phyloP scores from a whole-genome alignment of 2,113 vertebrate species.

The Cynoglossus semilaevis region DNA sequence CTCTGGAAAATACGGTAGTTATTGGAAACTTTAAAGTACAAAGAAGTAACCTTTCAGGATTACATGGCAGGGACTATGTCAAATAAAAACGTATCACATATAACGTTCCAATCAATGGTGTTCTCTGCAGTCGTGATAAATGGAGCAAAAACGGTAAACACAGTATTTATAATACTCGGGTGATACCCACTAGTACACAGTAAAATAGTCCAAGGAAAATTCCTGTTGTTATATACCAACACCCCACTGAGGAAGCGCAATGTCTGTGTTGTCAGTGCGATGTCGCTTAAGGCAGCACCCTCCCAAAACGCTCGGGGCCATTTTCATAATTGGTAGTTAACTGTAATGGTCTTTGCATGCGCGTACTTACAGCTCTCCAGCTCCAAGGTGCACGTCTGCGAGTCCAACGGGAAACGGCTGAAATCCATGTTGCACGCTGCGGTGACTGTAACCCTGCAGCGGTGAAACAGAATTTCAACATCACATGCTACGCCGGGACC shows the following conservation, averaged over 20 bases:
- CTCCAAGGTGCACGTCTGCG: slow-evolving; percentile 93
- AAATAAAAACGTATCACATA: no score
- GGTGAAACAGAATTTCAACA: slow-evolving; percentile 18
- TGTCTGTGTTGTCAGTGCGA: background rate
- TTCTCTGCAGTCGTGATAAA: no score
- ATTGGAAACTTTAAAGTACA: no score
- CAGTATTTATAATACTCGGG: background rate
- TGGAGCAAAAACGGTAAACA: no score
- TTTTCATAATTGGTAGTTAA: background rate
- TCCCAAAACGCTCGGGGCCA: background rate
- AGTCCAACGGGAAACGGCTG: slow-evolving; percentile 93
- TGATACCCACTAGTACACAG: background rate
- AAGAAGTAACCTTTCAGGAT: no score
- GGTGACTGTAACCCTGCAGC: slow-evolving; percentile 89
- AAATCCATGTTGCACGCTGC: slow-evolving; percentile 99
- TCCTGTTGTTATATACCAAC: background rate
- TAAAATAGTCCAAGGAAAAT: background rate
- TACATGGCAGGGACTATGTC: no score
- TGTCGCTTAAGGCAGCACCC: background rate
- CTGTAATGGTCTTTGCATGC: background rate
- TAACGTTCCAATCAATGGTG: no score
- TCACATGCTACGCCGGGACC: background rate
- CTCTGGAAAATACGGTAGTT: no score
- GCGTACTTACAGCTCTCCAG: slow-evolving; percentile 91
- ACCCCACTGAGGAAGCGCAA: background rate